Conservation (phyloP, 2,888 invertebrate genomes). For the Teleogryllus oceanicus region DNA sequence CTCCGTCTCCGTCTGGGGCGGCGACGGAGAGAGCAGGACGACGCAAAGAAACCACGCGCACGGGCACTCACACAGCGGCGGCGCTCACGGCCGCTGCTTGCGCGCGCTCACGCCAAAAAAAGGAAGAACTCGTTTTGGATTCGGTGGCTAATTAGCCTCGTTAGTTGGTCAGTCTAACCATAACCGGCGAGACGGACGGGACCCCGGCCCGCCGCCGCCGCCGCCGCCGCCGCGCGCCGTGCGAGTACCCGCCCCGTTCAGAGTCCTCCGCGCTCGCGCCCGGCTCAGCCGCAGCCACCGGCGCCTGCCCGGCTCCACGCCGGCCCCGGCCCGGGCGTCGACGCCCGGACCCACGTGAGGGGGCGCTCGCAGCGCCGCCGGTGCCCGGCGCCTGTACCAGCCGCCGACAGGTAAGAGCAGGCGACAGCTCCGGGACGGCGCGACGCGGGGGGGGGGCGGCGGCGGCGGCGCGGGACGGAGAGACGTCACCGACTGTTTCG, state of each 20-base stretch:
- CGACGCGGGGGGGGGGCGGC: too few species aligned
- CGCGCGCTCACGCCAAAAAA: not conserved
- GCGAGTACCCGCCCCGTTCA: not conserved
- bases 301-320: not conserved
- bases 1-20: not conserved
- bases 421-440: too few species aligned
- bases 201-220: not conserved
- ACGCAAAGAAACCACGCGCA: not conserved
- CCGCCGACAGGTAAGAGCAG: too few species aligned
- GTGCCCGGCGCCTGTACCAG: too few species aligned
- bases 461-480: too few species aligned
- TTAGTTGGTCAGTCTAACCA: constrained; percentile 48
- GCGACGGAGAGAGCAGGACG: not conserved
- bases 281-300: not conserved
- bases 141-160: constrained; percentile 52
- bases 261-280: not conserved
- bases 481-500: too few species aligned
- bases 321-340: too few species aligned
- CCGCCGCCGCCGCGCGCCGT: not conserved
- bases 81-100: too few species aligned
- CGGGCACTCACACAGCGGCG: not conserved
- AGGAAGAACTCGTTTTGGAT: constrained; percentile 49
- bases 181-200: constrained; percentile 45
- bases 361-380: too few species aligned
- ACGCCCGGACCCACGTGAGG: too few species aligned